Evolutionary conservation across 2,888 invertebrate genomes (phyloP).

Genomic region (Zeuzera pyrina): DNA sequence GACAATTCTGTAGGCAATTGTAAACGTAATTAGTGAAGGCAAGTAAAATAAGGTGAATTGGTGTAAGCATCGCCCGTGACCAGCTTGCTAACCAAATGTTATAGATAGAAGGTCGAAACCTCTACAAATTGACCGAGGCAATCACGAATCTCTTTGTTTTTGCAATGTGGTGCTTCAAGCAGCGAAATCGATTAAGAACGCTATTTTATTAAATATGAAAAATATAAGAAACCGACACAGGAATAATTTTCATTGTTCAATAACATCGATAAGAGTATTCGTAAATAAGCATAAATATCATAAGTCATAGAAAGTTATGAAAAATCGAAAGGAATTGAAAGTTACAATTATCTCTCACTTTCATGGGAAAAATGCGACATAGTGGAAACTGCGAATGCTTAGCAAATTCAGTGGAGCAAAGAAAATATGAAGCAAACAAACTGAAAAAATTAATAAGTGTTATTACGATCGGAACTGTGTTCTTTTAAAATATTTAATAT

Average conservation of each 20-base stretch:
- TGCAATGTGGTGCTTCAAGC: no score
- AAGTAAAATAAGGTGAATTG: slow-evolving; percentile 24
- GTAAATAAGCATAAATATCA: no score
- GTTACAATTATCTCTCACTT: no score
- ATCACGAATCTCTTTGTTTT: slow-evolving; percentile 6
- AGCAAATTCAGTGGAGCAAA: slow-evolving; percentile 29
- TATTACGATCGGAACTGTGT: slow-evolving; percentile 9
- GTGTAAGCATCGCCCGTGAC: slow-evolving; percentile 29
- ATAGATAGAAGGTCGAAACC: slow-evolving; percentile 26
- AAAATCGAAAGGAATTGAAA: no score
- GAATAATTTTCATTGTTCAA: no score
- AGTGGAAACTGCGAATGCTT: slow-evolving; percentile 18
- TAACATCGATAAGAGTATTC: no score
- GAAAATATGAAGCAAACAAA: slow-evolving; percentile 21
- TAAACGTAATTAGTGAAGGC: slow-evolving; percentile 25
- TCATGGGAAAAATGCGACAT: slow-evolving; percentile 22
- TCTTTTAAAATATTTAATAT: no score
- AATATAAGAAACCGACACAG: no score
- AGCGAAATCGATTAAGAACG: no score
- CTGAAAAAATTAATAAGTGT: slow-evolving; percentile 9
- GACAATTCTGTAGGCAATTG: slow-evolving; percentile 13
- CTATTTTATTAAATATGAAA: no score
- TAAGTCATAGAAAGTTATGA: no score
- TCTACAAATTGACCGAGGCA: slow-evolving; percentile 13
- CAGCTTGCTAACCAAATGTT: slow-evolving; percentile 25